Conservation (phyloP, 2,113 vertebrate genomes). For the Nycticebus coucang region DNA sequence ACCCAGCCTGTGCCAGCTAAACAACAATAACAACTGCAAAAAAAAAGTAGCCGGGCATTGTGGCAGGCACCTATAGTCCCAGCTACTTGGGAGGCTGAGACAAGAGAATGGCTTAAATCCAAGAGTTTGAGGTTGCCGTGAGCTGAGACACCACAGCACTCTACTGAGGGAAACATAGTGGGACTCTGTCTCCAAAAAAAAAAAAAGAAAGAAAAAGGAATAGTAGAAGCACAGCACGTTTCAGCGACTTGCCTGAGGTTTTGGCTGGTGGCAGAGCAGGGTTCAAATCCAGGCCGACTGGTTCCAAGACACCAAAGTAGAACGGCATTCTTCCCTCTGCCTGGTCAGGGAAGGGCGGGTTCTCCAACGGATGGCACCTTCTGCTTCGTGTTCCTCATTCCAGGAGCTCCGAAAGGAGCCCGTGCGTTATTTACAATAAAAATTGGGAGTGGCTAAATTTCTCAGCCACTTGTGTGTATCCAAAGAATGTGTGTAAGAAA, state of each 20-base stretch:
- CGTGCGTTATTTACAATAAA: not conserved
- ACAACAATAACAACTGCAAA: no score
- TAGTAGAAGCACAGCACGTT: fast-evolving
- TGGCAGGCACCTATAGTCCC: no score
- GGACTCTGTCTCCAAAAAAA: no score
- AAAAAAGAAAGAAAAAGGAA: no score
- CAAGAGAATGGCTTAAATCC: no score
- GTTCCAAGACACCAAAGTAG: not conserved
- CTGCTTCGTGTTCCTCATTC: not conserved
- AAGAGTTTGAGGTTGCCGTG: no score
- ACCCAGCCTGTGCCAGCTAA: no score
- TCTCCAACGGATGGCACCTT: not conserved
- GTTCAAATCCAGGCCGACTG: not conserved
- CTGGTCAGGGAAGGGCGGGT: not conserved
- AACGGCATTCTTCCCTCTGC: no score
- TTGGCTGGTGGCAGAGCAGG: not conserved
- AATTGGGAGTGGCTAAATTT: not conserved
- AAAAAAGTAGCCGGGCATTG: no score
- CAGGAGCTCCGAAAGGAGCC: not conserved
- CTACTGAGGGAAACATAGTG: no score
- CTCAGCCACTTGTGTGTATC: not conserved
- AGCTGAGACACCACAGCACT: no score
- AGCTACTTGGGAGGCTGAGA: no score
- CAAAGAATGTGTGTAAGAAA: not conserved
- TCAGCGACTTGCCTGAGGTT: not conserved